Evolutionary conservation across 2,113 vertebrate genomes (phyloP), one percentile per base, ranked within the genome.

Genomic region (Rhinoptilus africanus): DNA sequence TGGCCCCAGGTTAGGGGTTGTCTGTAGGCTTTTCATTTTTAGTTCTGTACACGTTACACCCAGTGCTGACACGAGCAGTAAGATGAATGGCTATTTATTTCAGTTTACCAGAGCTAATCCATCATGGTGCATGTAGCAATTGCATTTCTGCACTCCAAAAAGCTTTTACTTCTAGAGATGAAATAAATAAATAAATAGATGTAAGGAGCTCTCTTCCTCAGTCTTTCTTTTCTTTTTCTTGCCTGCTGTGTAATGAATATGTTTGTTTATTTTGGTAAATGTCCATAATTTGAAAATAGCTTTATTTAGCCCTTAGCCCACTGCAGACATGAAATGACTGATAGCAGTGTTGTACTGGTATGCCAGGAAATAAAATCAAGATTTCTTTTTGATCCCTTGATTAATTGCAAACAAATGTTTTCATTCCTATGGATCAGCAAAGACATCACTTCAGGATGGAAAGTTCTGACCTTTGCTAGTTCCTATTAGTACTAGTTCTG

Each of bases 11-110:
- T 90, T 96, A 87, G 45, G 45, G 45, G 34, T 16, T 95, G 86
- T 92, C 92, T 94, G 41, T 80, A 69, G 62, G 35, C 77, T 95
- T 97, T 96, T 94, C 77, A 88, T 95, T 88, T 96, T 96, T 66
- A 67, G 51, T 88, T 88, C 78, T 77, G 37, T 87, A 53, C 30
- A 4, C 18, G 28, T 67, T 77, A 28, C 34, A 95, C 53, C 77
- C 85, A 68, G 69, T 85, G 91, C 94, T 3, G 7, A 93, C 34
- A 37, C 2, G 32, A 71, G 78, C 34, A n/a, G 77, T 83, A 98
- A 97, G 97, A 98, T 68, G 78, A 97, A 98, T 97, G 69, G 84
- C 93, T 98, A 93, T 94, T 97, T 98, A 93, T 97, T 97, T 97
- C 93, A 54, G 67, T 34, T 94, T 95, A 77, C 96, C 88, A 57